Base-by-base conservation (phyloP, 2,888 invertebrate genomes). In the Rugalucina vietnamica region DNA sequence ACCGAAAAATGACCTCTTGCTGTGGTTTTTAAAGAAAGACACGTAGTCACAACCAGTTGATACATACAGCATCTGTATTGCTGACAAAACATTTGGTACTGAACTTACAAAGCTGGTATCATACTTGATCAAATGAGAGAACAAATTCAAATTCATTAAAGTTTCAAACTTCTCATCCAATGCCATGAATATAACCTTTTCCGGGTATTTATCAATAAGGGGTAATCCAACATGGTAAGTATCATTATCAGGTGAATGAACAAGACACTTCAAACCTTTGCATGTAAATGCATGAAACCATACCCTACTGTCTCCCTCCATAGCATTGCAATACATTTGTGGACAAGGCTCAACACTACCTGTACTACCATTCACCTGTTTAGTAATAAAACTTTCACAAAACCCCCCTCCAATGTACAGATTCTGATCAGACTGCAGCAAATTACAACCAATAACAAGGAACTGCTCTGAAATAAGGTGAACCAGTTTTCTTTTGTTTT, bases 161-260 rank as follows among this genome's bases (percentile, higher is more conserved):
- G 36, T 54, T 34, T 29, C n/a, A 57, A 57, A 54, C 12, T 32
- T 54, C 2, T 21, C 24, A 10, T 34, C 36, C 21, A 49, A 32
- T 18, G 57, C 24, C 21, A 49, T n/a, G n/a, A 36, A 29, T 57
- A 57, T 27, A 24, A 32, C 10, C 12, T 75, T 54, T 4, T 57
- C n/a, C 21, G 27, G 18, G 14, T 29, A n/a, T 21, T 18, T 57
- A 21, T 54, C 3, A 14, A 54, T n/a, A 14, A 75, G 2, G 14
- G 75, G 60, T n/a, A 75, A 57, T 14, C 76, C 76, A 65, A 76
- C 65, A 39, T 76, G 60, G 39, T 76, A 76, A n/a, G 65, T 76
- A 29, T 76, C 76, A 76, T 76, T 76, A 34, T 76, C 76, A 39
- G 32, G 43, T 24, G 76, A 76, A 27, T 32, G 39, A 32, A 76